Percentiles rank a stretch among this genome's conserved stretches.
These are phyloP conservation scores for Mungos mungo DNA, from an alignment of 2,113 vertebrate genomes.

Conservation along the genomic window DNA sequence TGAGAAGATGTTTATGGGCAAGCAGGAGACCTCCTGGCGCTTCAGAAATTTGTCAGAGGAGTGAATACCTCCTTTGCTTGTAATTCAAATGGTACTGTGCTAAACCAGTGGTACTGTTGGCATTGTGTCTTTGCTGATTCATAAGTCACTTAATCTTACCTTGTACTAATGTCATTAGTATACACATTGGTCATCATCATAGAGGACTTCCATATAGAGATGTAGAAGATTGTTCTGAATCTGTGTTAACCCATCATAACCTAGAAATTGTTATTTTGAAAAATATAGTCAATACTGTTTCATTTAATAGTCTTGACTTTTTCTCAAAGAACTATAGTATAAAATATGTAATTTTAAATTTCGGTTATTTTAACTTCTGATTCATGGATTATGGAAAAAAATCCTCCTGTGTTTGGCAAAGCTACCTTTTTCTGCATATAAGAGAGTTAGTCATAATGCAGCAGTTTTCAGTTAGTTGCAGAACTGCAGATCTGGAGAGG, in stretches of 20 bases:
- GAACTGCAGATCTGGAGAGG: neutral
- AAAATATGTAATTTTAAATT: neutral
- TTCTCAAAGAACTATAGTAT: neutral
- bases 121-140: neutral
- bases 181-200: neutral
- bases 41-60: neutral
- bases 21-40: neutral
- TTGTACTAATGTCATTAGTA: neutral
- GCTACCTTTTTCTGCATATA: neutral
- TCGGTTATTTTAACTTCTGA: neutral
- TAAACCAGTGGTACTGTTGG: neutral
- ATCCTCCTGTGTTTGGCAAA: neutral
- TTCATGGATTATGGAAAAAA: neutral
- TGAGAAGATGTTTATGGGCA: neutral
- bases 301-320: constrained; percentile 8
- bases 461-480: neutral
- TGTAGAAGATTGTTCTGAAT: neutral
- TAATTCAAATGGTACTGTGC: neutral
- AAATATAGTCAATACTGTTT: neutral
- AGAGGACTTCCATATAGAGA: neutral
- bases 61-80: neutral
- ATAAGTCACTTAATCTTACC: neutral
- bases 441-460: neutral
- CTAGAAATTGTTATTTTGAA: constrained; percentile 21
- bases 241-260: neutral